Evolutionary conservation across 2,888 invertebrate genomes (phyloP).

Genomic region (Dicroscelio sp.): DNA sequence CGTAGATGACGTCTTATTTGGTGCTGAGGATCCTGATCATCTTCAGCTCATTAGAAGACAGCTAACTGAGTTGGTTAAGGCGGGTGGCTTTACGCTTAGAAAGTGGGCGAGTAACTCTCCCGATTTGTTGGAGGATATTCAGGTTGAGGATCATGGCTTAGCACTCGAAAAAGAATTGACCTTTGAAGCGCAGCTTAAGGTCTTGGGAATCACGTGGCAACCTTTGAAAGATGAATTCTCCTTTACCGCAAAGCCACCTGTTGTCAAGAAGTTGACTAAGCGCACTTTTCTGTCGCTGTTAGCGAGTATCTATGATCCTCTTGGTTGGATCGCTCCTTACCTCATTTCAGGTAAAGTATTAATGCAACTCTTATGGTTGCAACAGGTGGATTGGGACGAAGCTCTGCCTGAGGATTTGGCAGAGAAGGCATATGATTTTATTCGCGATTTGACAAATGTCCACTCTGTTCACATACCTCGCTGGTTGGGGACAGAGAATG

Average conservation of each 20-base stretch:
- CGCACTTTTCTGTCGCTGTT: neutral
- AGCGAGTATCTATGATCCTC: constrained; percentile 3
- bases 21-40: too few species aligned
- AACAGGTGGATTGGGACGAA: constrained; percentile 17
- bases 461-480: neutral
- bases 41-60: too few species aligned
- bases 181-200: neutral
- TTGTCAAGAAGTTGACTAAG: neutral
- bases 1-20: neutral
- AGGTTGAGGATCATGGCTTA: neutral
- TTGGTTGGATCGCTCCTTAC: constrained; percentile 14
- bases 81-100: constrained; percentile 20
- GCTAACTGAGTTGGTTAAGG: neutral
- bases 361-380: neutral
- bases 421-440: too few species aligned
- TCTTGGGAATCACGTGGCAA: neutral
- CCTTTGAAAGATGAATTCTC: neutral
- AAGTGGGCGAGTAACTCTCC: neutral
- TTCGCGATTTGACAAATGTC: too few species aligned
- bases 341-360: neutral
- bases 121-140: neutral
- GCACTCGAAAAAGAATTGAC: neutral
- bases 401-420: too few species aligned
- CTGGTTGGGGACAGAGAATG: neutral
- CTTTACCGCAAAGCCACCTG: neutral